Percentiles rank a stretch among this genome's conserved stretches.
Evolutionary conservation across 1,140 invertebrate species (phyloP).

Genomic region (Meloidogyne hapla): DNA sequence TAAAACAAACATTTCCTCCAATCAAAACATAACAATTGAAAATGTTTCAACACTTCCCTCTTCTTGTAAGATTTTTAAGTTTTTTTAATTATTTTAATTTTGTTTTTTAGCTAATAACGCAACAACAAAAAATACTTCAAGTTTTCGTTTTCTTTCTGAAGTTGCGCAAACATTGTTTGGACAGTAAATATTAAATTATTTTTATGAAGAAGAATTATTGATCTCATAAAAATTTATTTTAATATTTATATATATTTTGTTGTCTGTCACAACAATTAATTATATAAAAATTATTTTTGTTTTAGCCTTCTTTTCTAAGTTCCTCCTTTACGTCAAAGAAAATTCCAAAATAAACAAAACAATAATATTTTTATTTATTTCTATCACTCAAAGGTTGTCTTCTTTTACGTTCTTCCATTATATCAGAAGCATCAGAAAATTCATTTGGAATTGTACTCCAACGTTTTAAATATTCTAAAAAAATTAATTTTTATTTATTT

Average conservation of each 20-base stretch:
- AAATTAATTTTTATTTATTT: not conserved
- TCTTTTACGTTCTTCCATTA: not conserved
- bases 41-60: not conserved
- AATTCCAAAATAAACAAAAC: not conserved
- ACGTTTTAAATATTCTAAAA: conserved; percentile 5
- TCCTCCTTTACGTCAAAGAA: no score
- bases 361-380: not conserved
- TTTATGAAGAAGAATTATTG: not conserved
- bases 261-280: no score
- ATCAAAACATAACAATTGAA: not conserved
- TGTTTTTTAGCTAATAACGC: not conserved
- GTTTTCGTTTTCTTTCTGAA: conserved; percentile 25
- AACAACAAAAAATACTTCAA: conserved; percentile 6
- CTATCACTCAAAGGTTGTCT: not conserved
- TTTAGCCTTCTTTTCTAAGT: no score
- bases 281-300: no score
- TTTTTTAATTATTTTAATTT: not conserved
- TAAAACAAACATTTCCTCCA: not conserved
- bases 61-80: not conserved
- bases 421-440: not conserved
- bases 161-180: conserved; percentile 29
- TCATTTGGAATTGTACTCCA: conserved; percentile 1
- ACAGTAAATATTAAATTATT: not conserved
- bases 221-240: not conserved
- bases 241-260: not conserved